Conservation (phyloP, 2,797 vertebrate species). For the Bradypodion ventrale region DNA sequence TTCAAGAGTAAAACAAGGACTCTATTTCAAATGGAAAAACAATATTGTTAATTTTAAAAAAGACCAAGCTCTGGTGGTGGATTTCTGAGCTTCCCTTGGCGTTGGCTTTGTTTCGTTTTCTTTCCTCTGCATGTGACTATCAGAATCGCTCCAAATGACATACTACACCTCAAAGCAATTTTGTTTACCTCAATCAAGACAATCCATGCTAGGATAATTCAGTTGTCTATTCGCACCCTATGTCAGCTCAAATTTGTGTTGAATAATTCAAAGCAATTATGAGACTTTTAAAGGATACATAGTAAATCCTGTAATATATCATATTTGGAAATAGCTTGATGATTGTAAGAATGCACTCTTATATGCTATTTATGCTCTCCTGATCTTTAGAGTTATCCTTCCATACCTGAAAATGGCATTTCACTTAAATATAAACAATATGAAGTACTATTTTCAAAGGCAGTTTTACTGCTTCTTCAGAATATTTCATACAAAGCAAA, state of each 20-base stretch:
- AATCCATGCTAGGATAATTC: no score
- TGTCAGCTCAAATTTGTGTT: neutral
- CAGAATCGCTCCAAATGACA: no score
- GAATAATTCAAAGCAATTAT: slow-evolving; percentile 38
- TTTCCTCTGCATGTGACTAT: no score
- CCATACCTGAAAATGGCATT: neutral
- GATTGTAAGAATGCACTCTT: slow-evolving; percentile 8
- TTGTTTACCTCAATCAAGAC: no score
- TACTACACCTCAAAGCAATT: no score
- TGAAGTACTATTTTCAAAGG: slow-evolving; percentile 15
- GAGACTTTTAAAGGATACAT: slow-evolving; percentile 12
- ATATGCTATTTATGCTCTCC: slow-evolving; percentile 31
- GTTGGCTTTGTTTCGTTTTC: no score
- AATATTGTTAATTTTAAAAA: no score
- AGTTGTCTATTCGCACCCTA: neutral
- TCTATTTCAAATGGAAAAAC: no score
- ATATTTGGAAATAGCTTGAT: slow-evolving; percentile 13
- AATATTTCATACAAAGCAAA: slow-evolving; percentile 18
- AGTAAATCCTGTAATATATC: slow-evolving; percentile 23
- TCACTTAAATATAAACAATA: slow-evolving; percentile 20
- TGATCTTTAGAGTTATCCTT: neutral
- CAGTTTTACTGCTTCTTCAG: neutral
- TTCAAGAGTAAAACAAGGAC: no score
- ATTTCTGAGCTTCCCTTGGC: no score
- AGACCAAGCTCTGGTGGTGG: no score